Conservation (phyloP, 2,888 invertebrate genomes). For the Drosophila anomelani region DNA sequence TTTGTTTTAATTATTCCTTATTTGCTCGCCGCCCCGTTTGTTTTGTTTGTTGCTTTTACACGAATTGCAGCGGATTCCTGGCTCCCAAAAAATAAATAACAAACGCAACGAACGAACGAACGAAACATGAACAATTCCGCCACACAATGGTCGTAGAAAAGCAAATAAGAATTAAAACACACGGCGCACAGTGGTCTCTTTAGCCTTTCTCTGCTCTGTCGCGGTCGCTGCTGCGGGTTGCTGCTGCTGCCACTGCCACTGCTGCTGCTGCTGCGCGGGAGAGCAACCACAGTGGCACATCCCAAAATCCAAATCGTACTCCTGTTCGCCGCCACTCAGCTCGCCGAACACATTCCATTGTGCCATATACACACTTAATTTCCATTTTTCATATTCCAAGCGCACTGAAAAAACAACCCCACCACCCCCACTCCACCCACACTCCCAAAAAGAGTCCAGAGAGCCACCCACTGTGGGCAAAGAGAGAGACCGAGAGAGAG, state of each 20-base stretch:
- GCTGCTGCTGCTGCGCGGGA: constrained; percentile 47
- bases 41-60: constrained; percentile 37
- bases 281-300: constrained; percentile 45
- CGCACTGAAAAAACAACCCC: constrained; percentile 47
- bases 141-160: constrained; percentile 78
- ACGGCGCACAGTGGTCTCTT: constrained; percentile 57
- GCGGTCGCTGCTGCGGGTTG: constrained; percentile 25
- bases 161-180: constrained; percentile 76
- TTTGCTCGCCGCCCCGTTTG: constrained; percentile 7
- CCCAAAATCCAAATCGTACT: constrained; percentile 37
- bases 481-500: constrained; percentile 5
- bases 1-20: constrained; percentile 30
- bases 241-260: constrained; percentile 14
- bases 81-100: constrained; percentile 49
- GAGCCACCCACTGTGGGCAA: constrained; percentile 27
- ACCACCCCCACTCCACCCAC: constrained; percentile 47
- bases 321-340: constrained; percentile 55
- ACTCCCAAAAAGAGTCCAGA: constrained; percentile 30
- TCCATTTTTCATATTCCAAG: constrained; percentile 81
- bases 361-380: constrained; percentile 81
- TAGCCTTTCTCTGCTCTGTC: constrained; percentile 34
- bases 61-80: constrained; percentile 17
- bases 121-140: constrained; percentile 79
- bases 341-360: constrained; percentile 76
- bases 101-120: constrained; percentile 57